These are phyloP conservation scores for Phacellophora camtschatica DNA, from an alignment of 30 jellyfish, hydroid and myxozoan species.

Conservation along the genomic window DNA sequence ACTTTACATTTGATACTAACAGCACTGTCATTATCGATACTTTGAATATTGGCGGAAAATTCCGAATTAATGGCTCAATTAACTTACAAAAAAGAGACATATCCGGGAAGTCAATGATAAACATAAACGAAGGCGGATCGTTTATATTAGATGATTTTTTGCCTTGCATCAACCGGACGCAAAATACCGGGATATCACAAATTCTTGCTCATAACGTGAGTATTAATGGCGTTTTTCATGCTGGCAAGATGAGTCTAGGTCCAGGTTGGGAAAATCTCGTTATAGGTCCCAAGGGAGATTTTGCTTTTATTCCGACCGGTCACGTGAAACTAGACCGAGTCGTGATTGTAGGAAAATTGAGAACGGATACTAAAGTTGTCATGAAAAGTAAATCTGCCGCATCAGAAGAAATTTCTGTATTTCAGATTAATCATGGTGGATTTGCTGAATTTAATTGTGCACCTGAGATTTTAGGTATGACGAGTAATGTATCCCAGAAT, in stretches of 20 bases:
- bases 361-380: slow-evolving; percentile 29
- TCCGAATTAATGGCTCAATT: slow-evolving; percentile 30
- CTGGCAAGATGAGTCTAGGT: slow-evolving; percentile 29
- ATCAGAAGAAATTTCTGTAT: slow-evolving; percentile 10
- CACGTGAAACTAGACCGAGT: slow-evolving; percentile 24
- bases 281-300: slow-evolving; percentile 52
- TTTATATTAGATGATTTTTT: slow-evolving; percentile 22
- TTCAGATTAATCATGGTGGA: slow-evolving; percentile 6
- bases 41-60: slow-evolving; percentile 11
- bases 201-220: slow-evolving; percentile 47
- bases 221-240: slow-evolving; percentile 38
- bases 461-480: neutral
- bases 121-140: slow-evolving; percentile 33
- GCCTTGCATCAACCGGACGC: slow-evolving; percentile 42
- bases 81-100: slow-evolving; percentile 32
- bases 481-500: neutral
- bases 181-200: slow-evolving; percentile 21
- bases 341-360: slow-evolving; percentile 16
- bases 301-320: slow-evolving; percentile 44
- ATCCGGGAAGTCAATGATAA: slow-evolving; percentile 42
- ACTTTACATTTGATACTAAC: slow-evolving; percentile 15
- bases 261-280: slow-evolving; percentile 51
- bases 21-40: slow-evolving; percentile 23
- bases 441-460: slow-evolving; percentile 39
- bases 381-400: slow-evolving; percentile 12